Base-by-base conservation (phyloP, 2,113 vertebrate species). In the Salvelinus alpinus region DNA sequence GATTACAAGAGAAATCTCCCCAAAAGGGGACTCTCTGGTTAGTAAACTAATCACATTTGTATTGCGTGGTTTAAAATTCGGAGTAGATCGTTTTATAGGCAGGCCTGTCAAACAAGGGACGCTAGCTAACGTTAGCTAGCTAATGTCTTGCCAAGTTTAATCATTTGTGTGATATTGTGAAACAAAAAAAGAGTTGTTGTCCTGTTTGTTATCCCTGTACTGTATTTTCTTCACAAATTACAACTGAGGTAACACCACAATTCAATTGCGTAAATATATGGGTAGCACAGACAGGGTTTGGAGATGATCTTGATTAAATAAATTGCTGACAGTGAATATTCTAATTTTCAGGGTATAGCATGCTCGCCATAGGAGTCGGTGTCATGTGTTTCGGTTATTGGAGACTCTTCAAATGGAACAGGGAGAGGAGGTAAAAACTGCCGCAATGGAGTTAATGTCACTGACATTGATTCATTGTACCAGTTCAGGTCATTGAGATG, bases 1-100 rank as follows among this genome's bases (percentile, higher is more conserved):
- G 96, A 97, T 78, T 98, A 97, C 85, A 95, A 95, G 22, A 92
- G 96, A 91, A 96, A 97, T 87, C 88, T 98, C 1, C 96, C 96
- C 2, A 95, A 94, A 74, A 92, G 97, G 60, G 96, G 96, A 72
- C 72, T 95, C 57, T 97, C 96, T 27, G 96, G 96, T 97, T 68
- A 92, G 91, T 86, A 82, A 44, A 12, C 16, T 5, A 16, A 1
- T 54, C 5, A 54, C 51, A 54, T 18, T 54, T 54, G 12, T 16
- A 54, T 16, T 54, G 51, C 3, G 16, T 18, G 2, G 38, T 44
- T 44, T 44, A 3, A 54, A 5, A 54, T 54, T 54, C 51, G 16
- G 51, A 18, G 51, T 54, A 54, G 12, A 54, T 54, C 51, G 3
- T 4, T 54, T 14, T 54, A 54, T 14, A 54, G 16, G 18, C 51